These are phyloP conservation scores for Xenopus borealis DNA, from an alignment of 2,113 vertebrate genomes.

Conservation along the genomic window DNA sequence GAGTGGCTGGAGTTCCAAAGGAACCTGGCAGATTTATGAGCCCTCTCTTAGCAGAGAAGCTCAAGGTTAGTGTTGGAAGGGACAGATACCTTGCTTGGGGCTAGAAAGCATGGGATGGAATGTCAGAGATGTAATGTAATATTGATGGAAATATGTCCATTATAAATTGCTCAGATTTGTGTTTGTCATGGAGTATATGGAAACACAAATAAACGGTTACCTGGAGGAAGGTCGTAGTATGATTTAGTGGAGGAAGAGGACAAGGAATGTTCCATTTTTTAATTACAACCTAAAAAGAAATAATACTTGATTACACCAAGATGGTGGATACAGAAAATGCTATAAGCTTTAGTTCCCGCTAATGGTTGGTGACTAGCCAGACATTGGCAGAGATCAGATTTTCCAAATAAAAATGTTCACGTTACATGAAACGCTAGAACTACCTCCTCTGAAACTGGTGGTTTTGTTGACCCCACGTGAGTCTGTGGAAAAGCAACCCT, in stretches of 20 bases:
- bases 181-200: constrained; percentile 83
- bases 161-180: constrained; percentile 68
- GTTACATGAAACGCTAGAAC: not conserved
- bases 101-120: not conserved
- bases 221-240: constrained; percentile 59
- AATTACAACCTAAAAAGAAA: constrained; percentile 74
- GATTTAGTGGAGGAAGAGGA: constrained; percentile 75
- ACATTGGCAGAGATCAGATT: not conserved
- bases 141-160: not conserved
- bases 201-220: constrained; percentile 61
- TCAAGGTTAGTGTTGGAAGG: not conserved
- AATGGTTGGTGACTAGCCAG: too few species aligned
- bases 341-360: too few species aligned
- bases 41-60: not conserved
- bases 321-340: too few species aligned
- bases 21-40: not conserved
- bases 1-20: not conserved
- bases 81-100: not conserved
- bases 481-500: too few species aligned
- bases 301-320: not conserved
- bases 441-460: too few species aligned
- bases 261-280: constrained; percentile 93
- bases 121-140: not conserved
- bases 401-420: not conserved
- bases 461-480: too few species aligned